A percentile compares a stretch with the other conserved stretches of the same genome.
phyloP scores from a whole-genome alignment of 2,797 vertebrate species.

The Acanthurus lineatus region DNA sequence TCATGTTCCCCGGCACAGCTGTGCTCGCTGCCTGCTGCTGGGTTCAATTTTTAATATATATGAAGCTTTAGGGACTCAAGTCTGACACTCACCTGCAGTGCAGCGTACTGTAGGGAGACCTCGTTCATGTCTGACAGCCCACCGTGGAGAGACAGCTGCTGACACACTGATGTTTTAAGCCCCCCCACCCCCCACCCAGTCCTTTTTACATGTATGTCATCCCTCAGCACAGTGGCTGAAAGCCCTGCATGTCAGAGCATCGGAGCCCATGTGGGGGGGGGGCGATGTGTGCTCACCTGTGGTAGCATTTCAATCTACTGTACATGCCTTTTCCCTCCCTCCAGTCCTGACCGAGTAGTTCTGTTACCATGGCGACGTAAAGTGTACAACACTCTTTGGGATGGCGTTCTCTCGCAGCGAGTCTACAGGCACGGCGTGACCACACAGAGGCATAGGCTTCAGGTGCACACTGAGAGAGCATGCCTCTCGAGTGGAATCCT shows the following conservation, averaged over 20 bases:
- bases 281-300: slow-evolving; percentile 64
- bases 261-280: slow-evolving; percentile 43
- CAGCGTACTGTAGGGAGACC: slow-evolving; percentile 39
- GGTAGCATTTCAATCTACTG: slow-evolving; percentile 41
- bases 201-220: slow-evolving; percentile 48
- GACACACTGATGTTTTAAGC: slow-evolving; percentile 57
- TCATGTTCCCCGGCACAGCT: slow-evolving; percentile 43
- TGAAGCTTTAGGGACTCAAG: slow-evolving; percentile 62
- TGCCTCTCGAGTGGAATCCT: slow-evolving; percentile 17
- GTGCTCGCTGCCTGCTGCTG: slow-evolving; percentile 55
- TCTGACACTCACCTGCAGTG: slow-evolving; percentile 73
- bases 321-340: slow-evolving; percentile 24
- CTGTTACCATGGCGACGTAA: slow-evolving; percentile 61
- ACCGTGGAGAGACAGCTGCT: slow-evolving; percentile 58
- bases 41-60: slow-evolving; percentile 74
- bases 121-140: slow-evolving; percentile 63
- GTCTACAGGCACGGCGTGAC: slow-evolving; percentile 28
- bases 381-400: slow-evolving; percentile 52
- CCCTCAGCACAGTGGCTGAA: slow-evolving; percentile 39
- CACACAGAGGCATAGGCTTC: slow-evolving; percentile 7
- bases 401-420: slow-evolving; percentile 36
- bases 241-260: slow-evolving; percentile 49
- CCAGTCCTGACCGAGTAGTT: slow-evolving; percentile 49
- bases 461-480: slow-evolving; percentile 13
- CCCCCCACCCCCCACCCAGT: slow-evolving; percentile 17